Base-by-base conservation (phyloP, 2,113 vertebrate genomes). In the Macrotus californicus region DNA sequence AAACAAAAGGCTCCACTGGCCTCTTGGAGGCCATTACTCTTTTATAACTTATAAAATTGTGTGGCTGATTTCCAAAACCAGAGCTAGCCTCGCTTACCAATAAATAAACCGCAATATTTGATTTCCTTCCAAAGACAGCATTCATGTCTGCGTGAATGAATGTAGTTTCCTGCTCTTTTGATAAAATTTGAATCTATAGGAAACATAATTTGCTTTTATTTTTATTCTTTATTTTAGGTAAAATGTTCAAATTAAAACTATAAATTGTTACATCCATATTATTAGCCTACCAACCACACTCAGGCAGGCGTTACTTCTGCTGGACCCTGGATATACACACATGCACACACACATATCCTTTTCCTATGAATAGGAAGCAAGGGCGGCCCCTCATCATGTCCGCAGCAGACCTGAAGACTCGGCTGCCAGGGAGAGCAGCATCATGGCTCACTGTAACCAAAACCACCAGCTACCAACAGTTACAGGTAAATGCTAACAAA, bases 11-110 rank as follows among this genome's bases (percentile, higher is more conserved):
- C 52, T 87, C 66, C 16, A 81, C 66, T 89, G 64, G 73, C 34
- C 64, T 93, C 22, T 70, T 83, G 70, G 54, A 94, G 3, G 46
- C 48, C 77, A 77, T 93, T 91, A 93, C 36, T 87, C 29, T 91
- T 94, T 96, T 77, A 94, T 87, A 93, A 66, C 16, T 75, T 85
- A 76, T 18, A 81, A 92, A 72, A 89, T 75, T 15, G 46, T 77
- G 66, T 88, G 75, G 41, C 41, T 89, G 89, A 94, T 92, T 96
- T 94, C 48, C 54, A 94, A 93, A 61, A n/a, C 70, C 56, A 83
- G 29, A 94, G 31, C 29, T 93, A 92, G 54, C 22, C 34, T 0
- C 24, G 12, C 48, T 59, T 80, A 69, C 66, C 70, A 94, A 89
- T 90, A 95, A 91, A 67, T 95, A 93, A 92, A 39, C 76, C 19